Base-by-base conservation (phyloP, 2,797 vertebrate species). In the Sebastes melanostomus region DNA sequence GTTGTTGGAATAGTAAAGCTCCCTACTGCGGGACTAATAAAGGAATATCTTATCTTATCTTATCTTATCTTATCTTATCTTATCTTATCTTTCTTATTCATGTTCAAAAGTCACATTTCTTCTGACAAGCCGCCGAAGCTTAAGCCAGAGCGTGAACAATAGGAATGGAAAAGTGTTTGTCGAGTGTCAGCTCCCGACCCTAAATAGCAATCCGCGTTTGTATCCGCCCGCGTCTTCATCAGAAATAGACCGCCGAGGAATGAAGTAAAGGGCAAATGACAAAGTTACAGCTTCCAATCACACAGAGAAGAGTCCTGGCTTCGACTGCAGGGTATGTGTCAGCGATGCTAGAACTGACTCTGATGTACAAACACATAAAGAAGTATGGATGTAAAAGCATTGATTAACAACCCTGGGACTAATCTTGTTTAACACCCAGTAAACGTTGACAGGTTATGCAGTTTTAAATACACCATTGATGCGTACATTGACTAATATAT, bases 241-340 rank as follows among this genome's bases (percentile, higher is more conserved):
- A 78, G 86, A 93, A 94, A 95, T 94, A 93, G 91, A 91, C 73
- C 14, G n/a, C 84, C 20, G 80, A 83, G 86, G 81, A 92, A 88
- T 82, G 89, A 85, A 85, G 89, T 77, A 80, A 90, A 91, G 93
- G 91, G 90, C 94, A 92, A 88, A 91, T 86, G 88, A 91, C 92
- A 92, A 88, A 82, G 87, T 86, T 88, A 83, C 86, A 80, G 89
- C 90, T 88, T 88, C 90, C 89, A 85, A 56, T 90, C 82, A 89
- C 34, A 91, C 81, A 83, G 20, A 75, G 29, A 72, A 63, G 72
- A 29, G 75, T 79, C 59, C 62, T 70, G 65, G 38, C 63, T 77
- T 50, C 75, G 56, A 87, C 70, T 60, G 74, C 30, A 34, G 66
- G 50, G 42, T 68, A 36, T 36, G 61, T 76, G 68, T 82, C 69